Base-by-base conservation (phyloP, 2,797 vertebrate genomes). In the Gobio occitaniae region DNA sequence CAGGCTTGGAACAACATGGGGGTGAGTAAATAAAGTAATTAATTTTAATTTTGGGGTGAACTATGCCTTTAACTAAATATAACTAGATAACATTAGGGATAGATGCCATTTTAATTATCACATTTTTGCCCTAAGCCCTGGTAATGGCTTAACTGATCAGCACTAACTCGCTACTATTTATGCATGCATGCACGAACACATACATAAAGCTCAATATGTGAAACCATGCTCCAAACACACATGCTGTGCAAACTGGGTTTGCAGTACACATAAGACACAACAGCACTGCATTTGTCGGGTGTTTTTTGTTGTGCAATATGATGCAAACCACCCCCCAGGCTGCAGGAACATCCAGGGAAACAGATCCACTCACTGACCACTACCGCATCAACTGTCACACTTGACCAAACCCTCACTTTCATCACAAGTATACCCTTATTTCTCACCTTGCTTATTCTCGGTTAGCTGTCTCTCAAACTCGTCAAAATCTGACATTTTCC, bases 401-500 rank as follows among this genome's bases (percentile, higher is more conserved):
- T 36, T 21, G 65, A 16, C 10, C 44, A 77, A 50, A 5, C 15
- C 16, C 69, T 41, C 17, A 41, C 6, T 84, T n/a, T 44, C 65
- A 36, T 54, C 48, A 66, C n/a, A 56, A 11, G 19, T 65, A 47
- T 3, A 36, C 50, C 9, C 6, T 48, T n/a, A n/a, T 59, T 21
- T 44, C 84, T 89, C 85, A 94, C 94, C 94, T 91, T 96, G 94
- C 50, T 95, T 96, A 84, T 96, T 96, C 89, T 96, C 95, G 86
- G 94, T 96, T 85, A 96, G 92, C 92, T 96, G 94, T 88, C 95
- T 93, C 93, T 96, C 95, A 89, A 96, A 96, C 89, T 96, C 95
- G 88, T 96, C 96, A 91, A 95, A 96, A 88, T 96, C 95, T 70
- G 95, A 96, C 95, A 96, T 96, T 88, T 88, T 94, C 15, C 29